Conservation (phyloP, 2,797 vertebrate species). For the Mormyrops boulengeri region DNA sequence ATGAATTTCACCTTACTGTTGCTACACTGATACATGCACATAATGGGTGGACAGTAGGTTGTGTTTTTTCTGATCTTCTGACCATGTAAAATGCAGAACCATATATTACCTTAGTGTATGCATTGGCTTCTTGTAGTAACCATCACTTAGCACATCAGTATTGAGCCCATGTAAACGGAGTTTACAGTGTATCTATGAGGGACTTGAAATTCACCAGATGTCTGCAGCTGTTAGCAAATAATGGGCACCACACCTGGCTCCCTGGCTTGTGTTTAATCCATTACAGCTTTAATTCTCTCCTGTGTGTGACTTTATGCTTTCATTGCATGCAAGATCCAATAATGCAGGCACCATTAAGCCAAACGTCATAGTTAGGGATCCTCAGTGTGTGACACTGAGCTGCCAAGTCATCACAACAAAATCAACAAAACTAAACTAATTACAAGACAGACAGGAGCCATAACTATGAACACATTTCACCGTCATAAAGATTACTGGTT, state of each 20-base stretch:
- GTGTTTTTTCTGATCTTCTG: background rate
- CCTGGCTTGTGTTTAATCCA: background rate
- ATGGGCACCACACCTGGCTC: background rate
- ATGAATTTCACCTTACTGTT: background rate
- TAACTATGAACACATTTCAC: background rate
- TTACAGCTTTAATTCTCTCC: background rate
- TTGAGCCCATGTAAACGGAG: background rate
- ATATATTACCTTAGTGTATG: background rate
- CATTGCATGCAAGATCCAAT: background rate
- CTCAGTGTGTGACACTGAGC: background rate
- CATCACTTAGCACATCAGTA: background rate
- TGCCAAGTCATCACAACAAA: background rate
- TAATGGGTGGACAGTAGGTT: background rate
- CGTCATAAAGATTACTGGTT: background rate
- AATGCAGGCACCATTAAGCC: background rate
- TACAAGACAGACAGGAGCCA: background rate
- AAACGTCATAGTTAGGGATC: background rate
- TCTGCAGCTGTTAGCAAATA: background rate
- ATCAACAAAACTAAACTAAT: background rate
- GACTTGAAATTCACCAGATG: background rate
- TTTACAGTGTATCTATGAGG: background rate
- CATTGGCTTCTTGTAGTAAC: background rate
- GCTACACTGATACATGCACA: background rate
- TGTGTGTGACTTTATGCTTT: background rate
- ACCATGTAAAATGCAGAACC: background rate